Evolutionary conservation across 2,113 vertebrate genomes (phyloP).

Genomic region (Noctilio leporinus): DNA sequence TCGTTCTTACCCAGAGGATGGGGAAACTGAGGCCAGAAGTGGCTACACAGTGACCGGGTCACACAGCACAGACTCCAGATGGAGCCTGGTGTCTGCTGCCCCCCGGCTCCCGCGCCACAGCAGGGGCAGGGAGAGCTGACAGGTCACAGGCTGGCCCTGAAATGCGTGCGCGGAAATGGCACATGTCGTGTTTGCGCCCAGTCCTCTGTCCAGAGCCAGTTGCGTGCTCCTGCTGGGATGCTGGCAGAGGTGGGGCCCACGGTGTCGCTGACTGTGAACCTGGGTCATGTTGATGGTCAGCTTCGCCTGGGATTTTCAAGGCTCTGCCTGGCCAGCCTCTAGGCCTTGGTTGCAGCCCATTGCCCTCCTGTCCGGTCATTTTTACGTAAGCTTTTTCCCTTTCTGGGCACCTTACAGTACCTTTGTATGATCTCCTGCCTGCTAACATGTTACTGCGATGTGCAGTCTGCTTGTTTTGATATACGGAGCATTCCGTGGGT

Average conservation of each 20-base stretch:
- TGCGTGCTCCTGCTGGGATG: rapidly evolving
- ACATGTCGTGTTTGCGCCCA: not conserved
- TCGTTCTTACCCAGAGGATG: not conserved
- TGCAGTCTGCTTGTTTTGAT: not conserved
- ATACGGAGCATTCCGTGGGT: not conserved
- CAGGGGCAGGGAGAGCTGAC: not conserved
- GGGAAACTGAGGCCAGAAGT: not conserved
- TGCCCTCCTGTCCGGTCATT: not conserved
- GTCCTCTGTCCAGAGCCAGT: not conserved
- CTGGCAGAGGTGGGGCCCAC: not conserved
- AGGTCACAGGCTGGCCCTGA: not conserved
- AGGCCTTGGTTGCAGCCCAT: not conserved
- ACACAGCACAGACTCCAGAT: not conserved
- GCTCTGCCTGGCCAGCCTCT: not conserved
- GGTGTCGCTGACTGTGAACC: rapidly evolving
- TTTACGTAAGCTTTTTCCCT: not conserved
- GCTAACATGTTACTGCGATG: not conserved
- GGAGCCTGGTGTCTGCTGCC: rapidly evolving
- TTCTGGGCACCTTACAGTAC: not conserved
- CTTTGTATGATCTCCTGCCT: not conserved
- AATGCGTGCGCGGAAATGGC: not conserved
- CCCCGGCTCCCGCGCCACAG: no score
- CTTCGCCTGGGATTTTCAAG: not conserved
- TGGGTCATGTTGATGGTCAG: rapidly evolving
- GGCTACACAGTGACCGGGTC: not conserved